Percentiles rank a stretch among this genome's conserved stretches.
phyloP scores from a whole-genome alignment of 1,140 invertebrate genomes.

The Mycetomoellerius zeteki region DNA sequence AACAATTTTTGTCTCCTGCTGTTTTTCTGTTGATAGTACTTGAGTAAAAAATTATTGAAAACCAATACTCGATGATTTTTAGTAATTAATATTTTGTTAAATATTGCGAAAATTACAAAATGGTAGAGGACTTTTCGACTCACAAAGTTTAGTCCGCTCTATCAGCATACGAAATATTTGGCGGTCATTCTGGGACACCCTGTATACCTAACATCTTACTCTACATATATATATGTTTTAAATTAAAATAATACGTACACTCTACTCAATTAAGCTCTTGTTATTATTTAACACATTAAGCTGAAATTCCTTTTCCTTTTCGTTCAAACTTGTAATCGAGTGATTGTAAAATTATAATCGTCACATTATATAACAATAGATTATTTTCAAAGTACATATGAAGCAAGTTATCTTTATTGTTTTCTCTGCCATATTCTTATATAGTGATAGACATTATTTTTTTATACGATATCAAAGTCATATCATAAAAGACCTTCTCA shows the following conservation, averaged over 20 bases:
- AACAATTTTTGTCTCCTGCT: too few species aligned
- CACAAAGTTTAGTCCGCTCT: too few species aligned
- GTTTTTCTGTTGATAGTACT: too few species aligned
- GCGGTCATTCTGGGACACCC: too few species aligned
- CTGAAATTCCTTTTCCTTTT: not conserved
- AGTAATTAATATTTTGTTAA: too few species aligned
- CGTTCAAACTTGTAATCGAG: not conserved
- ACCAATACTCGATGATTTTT: too few species aligned
- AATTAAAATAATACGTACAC: not conserved
- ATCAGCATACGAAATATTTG: too few species aligned
- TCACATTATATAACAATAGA: slow-evolving; percentile 7
- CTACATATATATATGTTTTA: too few species aligned
- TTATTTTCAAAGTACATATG: not conserved
- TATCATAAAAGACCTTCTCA: not conserved
- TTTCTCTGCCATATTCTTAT: not conserved
- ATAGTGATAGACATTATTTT: not conserved
- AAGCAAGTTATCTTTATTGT: not conserved
- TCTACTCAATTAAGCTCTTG: not conserved
- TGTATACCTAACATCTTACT: not conserved
- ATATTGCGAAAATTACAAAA: too few species aligned
- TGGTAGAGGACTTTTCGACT: too few species aligned
- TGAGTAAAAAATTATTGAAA: too few species aligned
- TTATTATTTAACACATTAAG: not conserved
- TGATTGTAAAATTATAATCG: not conserved
- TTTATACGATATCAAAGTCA: not conserved